These are phyloP conservation scores for Phoenicopterus ruber DNA, from an alignment of 2,113 vertebrate species.

Conservation along the genomic window DNA sequence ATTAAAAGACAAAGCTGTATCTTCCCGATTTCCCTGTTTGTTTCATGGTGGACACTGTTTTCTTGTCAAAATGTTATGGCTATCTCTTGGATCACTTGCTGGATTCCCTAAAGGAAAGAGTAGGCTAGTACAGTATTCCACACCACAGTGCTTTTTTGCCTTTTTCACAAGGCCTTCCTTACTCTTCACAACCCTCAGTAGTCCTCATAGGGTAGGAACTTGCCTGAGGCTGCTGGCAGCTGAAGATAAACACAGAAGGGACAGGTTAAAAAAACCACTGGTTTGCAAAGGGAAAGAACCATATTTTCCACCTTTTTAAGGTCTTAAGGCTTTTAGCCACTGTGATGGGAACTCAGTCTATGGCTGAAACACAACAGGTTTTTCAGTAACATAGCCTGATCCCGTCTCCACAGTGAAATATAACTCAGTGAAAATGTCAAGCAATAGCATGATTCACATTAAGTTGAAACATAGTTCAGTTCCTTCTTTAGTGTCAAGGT, in stretches of 20 bases:
- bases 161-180: neutral
- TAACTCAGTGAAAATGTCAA: neutral
- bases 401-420: neutral
- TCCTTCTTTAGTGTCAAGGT: neutral
- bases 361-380: neutral
- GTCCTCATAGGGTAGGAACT: neutral
- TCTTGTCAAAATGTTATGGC: neutral
- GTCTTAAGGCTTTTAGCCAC: conserved; percentile 17
- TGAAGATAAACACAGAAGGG: neutral
- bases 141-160: neutral
- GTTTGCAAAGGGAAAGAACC: neutral
- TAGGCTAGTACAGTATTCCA: neutral
- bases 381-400: neutral
- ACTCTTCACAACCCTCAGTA: neutral
- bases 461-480: neutral
- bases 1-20: neutral
- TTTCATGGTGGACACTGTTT: neutral
- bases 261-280: neutral
- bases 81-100: neutral
- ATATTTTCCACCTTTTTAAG: neutral
- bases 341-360: neutral
- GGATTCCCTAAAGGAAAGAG: neutral
- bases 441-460: neutral
- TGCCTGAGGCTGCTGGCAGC: neutral
- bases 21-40: neutral